Base-by-base conservation (phyloP, 2,113 vertebrate species). In the Leptosomus discolor region DNA sequence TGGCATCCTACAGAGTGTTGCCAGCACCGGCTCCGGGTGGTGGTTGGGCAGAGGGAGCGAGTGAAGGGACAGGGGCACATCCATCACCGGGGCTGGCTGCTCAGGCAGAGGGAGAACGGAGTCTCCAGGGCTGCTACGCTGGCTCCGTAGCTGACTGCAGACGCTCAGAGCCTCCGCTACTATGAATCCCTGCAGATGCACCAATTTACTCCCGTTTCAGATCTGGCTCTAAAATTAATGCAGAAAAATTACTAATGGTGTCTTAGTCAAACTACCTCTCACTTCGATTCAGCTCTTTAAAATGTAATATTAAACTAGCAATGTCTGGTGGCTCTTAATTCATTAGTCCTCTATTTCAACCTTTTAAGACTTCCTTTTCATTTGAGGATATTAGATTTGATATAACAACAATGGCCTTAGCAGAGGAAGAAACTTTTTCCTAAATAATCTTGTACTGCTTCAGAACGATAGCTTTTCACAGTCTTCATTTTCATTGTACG, bases 381-480 rank as follows among this genome's bases (percentile, higher is more conserved):
- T 50, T 36, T 54, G 61, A 76, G 80, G 92, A 75, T 96, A 91
- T 95, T 93, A 88, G 90, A 92, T 95, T 83, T 81, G 86, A 54
- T 84, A 12, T 20, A 73, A 81, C 71, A 95, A 93, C 76, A 88
- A 88, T n/a, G 86, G 76, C 24, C 30, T 81, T 14, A n/a, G 67
- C 6, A 41, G 74, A 83, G 54, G 53, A 39, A 76, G 57, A 68
- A 76, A 26, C 15, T 26, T 93, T 60, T 90, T 30, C 73, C 11
- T n/a, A 48, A 64, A 84, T 90, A 58, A 73, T 76, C 69, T 48
- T 27, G 70, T 34, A n/a, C 51, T 14, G 32, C 41, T 56, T 32
- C 23, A 8, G 65, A 43, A 45, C 11, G 2, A 75, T 3, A 9
- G 3, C 50, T 68, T 58, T 37, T 79, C n/a, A 26, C 1, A 11